Evolutionary conservation across 2,113 vertebrate genomes (phyloP).

Genomic region (Sigmodon hispidus): DNA sequence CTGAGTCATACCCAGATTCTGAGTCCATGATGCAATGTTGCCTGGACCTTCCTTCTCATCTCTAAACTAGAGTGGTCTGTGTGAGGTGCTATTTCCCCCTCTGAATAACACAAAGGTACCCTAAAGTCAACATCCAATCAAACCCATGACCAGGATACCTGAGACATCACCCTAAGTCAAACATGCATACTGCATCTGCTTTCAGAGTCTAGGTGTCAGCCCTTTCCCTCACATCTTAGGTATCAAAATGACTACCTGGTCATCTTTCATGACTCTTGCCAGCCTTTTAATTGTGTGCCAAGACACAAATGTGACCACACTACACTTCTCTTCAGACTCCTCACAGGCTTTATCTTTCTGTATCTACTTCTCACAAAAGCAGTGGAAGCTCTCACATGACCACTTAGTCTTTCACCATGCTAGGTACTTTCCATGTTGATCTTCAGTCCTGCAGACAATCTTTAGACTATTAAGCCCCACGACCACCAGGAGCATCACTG

Average conservation of each 20-base stretch:
- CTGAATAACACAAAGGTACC: neutral
- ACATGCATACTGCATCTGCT: neutral
- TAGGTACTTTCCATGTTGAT: constrained; percentile 19
- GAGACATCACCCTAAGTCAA: neutral
- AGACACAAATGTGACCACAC: neutral
- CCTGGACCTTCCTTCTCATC: neutral
- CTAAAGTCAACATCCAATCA: neutral
- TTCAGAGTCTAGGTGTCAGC: neutral
- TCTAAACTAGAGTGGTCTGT: neutral
- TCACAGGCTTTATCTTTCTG: neutral
- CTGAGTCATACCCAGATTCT: neutral
- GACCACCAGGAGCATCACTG: neutral
- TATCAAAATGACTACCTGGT: neutral
- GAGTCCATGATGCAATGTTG: neutral
- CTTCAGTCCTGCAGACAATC: neutral
- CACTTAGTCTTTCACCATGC: neutral
- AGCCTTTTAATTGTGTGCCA: neutral
- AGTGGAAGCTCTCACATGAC: neutral
- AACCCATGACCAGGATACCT: neutral
- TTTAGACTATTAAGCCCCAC: neutral
- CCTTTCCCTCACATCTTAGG: neutral
- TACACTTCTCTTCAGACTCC: neutral
- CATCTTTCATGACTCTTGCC: neutral
- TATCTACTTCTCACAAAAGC: neutral
- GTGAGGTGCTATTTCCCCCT: too few species aligned